Evolutionary conservation across 2,797 vertebrate genomes (phyloP), one percentile per base, ranked within the genome.

Genomic region (Acanthurus tractus): DNA sequence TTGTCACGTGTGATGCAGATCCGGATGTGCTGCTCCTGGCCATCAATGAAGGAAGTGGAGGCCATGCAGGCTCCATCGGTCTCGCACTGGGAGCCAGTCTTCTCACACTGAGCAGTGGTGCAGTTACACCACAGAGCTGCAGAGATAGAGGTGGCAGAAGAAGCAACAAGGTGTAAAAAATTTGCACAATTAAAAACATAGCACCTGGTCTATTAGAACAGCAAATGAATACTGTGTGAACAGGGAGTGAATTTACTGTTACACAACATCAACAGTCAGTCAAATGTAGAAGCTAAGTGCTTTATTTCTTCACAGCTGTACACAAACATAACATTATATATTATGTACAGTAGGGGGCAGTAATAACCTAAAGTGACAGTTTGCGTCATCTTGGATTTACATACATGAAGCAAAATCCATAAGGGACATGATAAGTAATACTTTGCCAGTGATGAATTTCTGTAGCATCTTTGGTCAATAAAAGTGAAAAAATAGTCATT

Each of bases 61-160:
- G 96, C 97, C 95, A 97, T 96, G 92, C 98, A 99, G 22, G 97
- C 97, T 1, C 95, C 95, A 17, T 97, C 96, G 0, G 98, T 99
- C 87, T 98, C 96, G 34, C 98, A 99, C 1, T 94, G 96, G 89
- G 92, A 96, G 86, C 97, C 97, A 1, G 93, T 89, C 92, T 96
- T 97, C 64, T 95, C 93, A 89, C 98, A 99, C 82, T 91, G 92
- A 42, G 82, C 75, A 4, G 83, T 87, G 3, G 96, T 97, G 91
- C 98, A 99, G 46, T 97, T 93, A 84, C 98, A 99, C 50, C 94
- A 91, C 85, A 99, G 88, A 88, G 95, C 97, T 99, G 94, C 6
- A 66, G 76, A 72, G 29, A 46, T 0, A 7, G 46, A 63, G 4
- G 15, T 20, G 11, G 18, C 10, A 68, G 10, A 8, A 22, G 29